Evolutionary conservation across 2,113 vertebrate species (phyloP).

Genomic region (Peromyscus polionotus): DNA sequence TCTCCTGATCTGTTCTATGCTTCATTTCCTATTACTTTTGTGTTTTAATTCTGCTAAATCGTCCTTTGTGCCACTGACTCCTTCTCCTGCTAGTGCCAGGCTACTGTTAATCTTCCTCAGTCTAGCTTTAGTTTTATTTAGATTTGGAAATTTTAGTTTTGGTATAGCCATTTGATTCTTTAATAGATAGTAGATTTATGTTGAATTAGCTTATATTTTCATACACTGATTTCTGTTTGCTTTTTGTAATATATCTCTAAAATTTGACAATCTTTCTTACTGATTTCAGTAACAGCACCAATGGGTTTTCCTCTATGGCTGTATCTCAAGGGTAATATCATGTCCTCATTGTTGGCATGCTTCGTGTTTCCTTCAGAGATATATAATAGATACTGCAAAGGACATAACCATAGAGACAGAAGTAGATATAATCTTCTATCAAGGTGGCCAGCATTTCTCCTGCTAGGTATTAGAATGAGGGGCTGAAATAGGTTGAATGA

Average conservation of each 20-base stretch:
- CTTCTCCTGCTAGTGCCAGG: background rate
- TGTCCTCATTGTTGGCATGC: background rate
- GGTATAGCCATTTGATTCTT: background rate
- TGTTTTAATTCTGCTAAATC: background rate
- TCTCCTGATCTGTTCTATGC: background rate
- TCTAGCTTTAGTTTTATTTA: constrained; percentile 43
- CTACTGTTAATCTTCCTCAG: background rate
- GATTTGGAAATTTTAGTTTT: background rate
- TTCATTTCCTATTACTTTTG: background rate
- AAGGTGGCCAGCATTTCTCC: background rate
- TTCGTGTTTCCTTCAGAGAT: background rate
- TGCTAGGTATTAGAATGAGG: background rate
- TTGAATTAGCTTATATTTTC: background rate
- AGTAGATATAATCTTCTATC: background rate
- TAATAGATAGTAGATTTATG: background rate
- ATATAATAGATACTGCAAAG: background rate
- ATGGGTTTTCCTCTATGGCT: background rate
- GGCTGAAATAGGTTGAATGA: background rate
- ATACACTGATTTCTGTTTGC: background rate
- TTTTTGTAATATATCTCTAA: background rate
- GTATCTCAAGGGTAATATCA: background rate
- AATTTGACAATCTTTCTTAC: background rate
- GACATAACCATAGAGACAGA: background rate
- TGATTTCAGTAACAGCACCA: background rate
- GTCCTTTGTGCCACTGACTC: background rate